Percentiles rank a stretch among this genome's conserved stretches.
These are phyloP conservation scores for Drosophila ambigua DNA, from an alignment of 1,140 invertebrate genomes.

Conservation along the genomic window DNA sequence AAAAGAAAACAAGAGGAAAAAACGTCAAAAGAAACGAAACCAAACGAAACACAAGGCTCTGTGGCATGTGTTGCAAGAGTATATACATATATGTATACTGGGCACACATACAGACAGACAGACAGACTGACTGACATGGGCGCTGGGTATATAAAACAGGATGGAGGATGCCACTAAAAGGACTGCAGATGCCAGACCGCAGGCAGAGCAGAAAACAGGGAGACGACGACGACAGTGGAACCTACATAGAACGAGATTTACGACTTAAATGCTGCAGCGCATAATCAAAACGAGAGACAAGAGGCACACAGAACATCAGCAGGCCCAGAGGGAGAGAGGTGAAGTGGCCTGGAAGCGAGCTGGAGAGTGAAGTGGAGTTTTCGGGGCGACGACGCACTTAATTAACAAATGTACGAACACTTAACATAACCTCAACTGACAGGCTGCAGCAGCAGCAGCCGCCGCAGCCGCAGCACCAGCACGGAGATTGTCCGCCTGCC, in stretches of 20 bases:
- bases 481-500: background rate
- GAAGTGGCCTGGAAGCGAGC: background rate
- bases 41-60: constrained; percentile 24
- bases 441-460: constrained; percentile 6
- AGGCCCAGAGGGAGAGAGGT: constrained; percentile 29
- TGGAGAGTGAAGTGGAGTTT: constrained; percentile 34
- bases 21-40: constrained; percentile 40
- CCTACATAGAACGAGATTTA: constrained; percentile 69
- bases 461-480: background rate
- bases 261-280: constrained; percentile 81
- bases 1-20: constrained; percentile 48
- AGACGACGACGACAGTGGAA: background rate
- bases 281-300: constrained; percentile 74
- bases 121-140: background rate
- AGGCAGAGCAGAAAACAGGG: constrained; percentile 29
- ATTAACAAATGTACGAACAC: constrained; percentile 84
- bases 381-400: constrained; percentile 66
- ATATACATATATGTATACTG: background rate
- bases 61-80: constrained; percentile 58
- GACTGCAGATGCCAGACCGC: constrained; percentile 80
- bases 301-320: constrained; percentile 16
- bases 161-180: constrained; percentile 72
- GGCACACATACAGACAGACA: constrained; percentile 23
- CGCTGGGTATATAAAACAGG: constrained; percentile 49
- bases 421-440: constrained; percentile 83